Evolutionary conservation across 2,797 vertebrate genomes (phyloP).

Genomic region (Alca torda): DNA sequence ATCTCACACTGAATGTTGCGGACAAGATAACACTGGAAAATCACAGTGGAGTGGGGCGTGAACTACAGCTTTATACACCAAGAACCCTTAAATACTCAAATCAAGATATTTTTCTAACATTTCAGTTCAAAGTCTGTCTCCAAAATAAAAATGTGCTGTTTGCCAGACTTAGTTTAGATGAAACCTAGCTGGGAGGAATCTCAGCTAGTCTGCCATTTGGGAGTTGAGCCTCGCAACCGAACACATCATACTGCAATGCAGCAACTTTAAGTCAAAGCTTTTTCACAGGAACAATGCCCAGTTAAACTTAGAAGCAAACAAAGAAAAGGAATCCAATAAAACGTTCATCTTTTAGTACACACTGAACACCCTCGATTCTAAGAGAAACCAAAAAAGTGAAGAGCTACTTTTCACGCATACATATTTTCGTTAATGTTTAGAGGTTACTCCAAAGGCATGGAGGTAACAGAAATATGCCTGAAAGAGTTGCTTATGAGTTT

Average conservation of each 20-base stretch:
- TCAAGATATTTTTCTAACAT: background rate
- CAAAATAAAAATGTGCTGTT: background rate
- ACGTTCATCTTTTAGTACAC: background rate
- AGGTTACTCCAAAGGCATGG: background rate
- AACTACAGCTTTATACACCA: background rate
- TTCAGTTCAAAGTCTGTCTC: background rate
- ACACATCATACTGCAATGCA: background rate
- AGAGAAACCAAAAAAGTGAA: background rate
- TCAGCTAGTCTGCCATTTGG: background rate
- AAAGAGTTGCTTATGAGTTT: background rate
- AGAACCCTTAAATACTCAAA: background rate
- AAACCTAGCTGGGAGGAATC: background rate
- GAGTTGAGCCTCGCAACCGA: background rate
- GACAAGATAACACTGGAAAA: background rate
- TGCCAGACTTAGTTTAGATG: background rate
- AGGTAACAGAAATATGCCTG: background rate
- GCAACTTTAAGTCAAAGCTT: background rate
- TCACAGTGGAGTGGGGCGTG: background rate
- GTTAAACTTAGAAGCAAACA: background rate
- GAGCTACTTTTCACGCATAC: background rate
- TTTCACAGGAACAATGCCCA: background rate
- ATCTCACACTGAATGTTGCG: background rate
- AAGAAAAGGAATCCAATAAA: background rate
- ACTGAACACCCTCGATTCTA: background rate
- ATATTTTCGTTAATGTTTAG: background rate